Base-by-base conservation (phyloP, 1,140 invertebrate species). In the Formica selysi region DNA sequence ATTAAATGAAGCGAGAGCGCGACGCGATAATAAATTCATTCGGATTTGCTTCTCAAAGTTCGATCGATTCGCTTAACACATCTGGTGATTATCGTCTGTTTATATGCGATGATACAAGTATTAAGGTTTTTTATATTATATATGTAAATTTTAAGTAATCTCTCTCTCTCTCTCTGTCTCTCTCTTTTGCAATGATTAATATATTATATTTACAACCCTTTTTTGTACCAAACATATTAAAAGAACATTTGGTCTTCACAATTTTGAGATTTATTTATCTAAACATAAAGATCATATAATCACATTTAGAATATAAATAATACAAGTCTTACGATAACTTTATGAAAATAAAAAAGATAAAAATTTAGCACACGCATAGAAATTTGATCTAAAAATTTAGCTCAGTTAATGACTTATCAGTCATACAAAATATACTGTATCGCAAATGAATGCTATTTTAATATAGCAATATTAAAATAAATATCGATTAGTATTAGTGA, bases 1-100 rank as follows among this genome's bases (percentile, higher is more conserved):
- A 86, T 80, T 86, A 64, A 51, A 86, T 61, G 54, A 86, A 36
- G 65, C 65, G 84, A 86, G 76, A 29, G 80, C 7, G 36, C 76
- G 38, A 3, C 65, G 26, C 64, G 64, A 86, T 86, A 81, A 81
- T 68, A 80, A 80, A 86, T 86, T 86, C 67, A 71, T 81, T 81
- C 22, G 64, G 38, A 80, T 41, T 59, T 41, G 26, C 67, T 13
- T 73, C 44, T 29, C 65, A n/a, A n/a, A 67, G 32, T 59, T 86
- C 54, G 44, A 86, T 86, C 85, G 41, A 81, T 64, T 70, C 29
- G 22, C 26, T 61, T 57, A 48, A 79, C 64, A 73, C 79, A 19
- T 57, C 65, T 48, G 44, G 32, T 26, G 73, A 54, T 61, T 80
- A 86, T 86, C 84, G 48, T 61, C 67, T 36, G 38, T 71, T 59